Evolutionary conservation across 2,797 vertebrate species (phyloP).

Genomic region (Enteromius paludinosus): DNA sequence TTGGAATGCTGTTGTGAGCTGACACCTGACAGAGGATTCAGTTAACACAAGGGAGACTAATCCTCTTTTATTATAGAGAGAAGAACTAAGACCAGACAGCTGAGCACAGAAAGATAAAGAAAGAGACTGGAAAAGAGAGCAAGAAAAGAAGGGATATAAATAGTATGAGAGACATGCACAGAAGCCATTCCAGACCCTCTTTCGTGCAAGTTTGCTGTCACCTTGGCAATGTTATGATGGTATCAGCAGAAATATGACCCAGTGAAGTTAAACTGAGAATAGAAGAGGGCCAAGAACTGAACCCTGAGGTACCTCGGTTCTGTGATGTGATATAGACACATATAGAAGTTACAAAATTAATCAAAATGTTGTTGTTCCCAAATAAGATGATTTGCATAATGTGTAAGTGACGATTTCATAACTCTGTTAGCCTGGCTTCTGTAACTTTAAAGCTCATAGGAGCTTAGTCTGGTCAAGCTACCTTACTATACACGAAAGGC

Average conservation of each 20-base stretch:
- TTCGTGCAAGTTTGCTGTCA: conserved; percentile 25
- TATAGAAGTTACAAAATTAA: not conserved
- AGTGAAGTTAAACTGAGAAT: not conserved
- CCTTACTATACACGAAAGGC: no score
- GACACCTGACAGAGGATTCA: conserved; percentile 14
- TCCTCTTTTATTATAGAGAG: conserved; percentile 30
- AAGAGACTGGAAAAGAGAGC: conserved; percentile 13
- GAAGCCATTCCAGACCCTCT: conserved; percentile 6
- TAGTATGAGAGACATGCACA: not conserved
- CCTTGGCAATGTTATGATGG: conserved; percentile 44
- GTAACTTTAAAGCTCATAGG: no score
- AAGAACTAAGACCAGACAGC: conserved; percentile 8
- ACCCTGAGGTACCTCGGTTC: not conserved
- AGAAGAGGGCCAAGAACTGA: not conserved
- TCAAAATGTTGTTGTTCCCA: not conserved
- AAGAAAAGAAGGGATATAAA: not conserved
- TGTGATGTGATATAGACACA: not conserved
- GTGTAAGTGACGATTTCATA: not conserved
- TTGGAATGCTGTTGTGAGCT: conserved; percentile 35
- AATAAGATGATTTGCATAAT: not conserved
- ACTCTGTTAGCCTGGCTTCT: no score
- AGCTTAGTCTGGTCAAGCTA: no score
- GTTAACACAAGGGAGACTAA: conserved; percentile 13
- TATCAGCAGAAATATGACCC: conserved; percentile 16
- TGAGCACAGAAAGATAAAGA: conserved; percentile 20